phyloP scores from a whole-genome alignment of 1,140 invertebrate genomes.

The Leptinotarsa undecemlineata region DNA sequence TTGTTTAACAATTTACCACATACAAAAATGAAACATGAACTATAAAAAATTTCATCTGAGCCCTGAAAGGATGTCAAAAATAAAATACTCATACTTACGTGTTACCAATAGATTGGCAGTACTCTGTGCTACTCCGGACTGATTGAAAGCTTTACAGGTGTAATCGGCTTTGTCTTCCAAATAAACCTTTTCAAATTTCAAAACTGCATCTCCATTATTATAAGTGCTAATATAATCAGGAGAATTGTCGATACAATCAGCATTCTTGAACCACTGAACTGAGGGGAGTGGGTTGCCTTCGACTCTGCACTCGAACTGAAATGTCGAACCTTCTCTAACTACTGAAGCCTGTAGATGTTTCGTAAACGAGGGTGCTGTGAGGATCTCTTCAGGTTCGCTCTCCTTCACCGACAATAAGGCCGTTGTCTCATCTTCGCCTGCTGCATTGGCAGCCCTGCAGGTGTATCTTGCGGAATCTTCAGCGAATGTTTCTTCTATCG shows the following conservation, averaged over 20 bases:
- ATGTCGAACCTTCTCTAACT: constrained; percentile 67
- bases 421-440: constrained; percentile 72
- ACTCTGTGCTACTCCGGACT: constrained; percentile 66
- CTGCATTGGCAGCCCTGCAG: constrained; percentile 70
- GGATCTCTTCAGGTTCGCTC: constrained; percentile 66
- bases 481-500: constrained; percentile 72
- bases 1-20: too few relatives aligned
- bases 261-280: constrained; percentile 80
- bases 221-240: constrained; percentile 71
- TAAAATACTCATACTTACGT: constrained; percentile 53
- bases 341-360: constrained; percentile 65
- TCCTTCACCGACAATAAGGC: constrained; percentile 79
- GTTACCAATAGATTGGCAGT: constrained; percentile 60
- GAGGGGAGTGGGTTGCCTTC: constrained; percentile 75
- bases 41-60: too few relatives aligned
- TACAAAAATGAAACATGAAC: too few relatives aligned
- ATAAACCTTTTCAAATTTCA: constrained; percentile 65
- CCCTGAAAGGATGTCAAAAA: too few relatives aligned
- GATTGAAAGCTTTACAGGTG: constrained; percentile 73
- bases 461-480: constrained; percentile 82
- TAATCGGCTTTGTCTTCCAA: constrained; percentile 66
- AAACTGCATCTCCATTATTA: constrained; percentile 66
- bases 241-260: constrained; percentile 72
- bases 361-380: constrained; percentile 67
- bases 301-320: constrained; percentile 73